Evolutionary conservation across 1,140 invertebrate genomes (phyloP).

Genomic region (Ceratina calcarata): DNA sequence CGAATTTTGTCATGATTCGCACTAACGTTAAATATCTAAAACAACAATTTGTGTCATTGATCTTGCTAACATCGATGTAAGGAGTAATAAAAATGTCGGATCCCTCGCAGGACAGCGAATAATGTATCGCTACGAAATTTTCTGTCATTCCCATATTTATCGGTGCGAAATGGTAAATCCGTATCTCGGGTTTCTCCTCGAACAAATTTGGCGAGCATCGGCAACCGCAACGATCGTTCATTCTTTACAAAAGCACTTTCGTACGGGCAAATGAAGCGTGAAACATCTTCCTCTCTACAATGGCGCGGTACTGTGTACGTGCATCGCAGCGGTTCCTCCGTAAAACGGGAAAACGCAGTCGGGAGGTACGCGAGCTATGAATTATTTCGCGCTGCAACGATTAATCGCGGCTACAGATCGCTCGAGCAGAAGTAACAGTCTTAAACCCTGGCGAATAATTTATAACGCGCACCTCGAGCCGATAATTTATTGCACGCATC

Average conservation of each 20-base stretch:
- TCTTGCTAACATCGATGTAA: no score
- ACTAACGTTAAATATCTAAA: no score
- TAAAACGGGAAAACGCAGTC: conserved; percentile 5
- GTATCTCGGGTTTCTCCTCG: conserved; percentile 32
- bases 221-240: conserved; percentile 39
- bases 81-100: background rate
- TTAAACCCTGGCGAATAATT: conserved; percentile 60
- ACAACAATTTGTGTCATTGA: no score
- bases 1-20: no score
- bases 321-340: conserved; percentile 4
- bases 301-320: background rate
- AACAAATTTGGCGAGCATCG: conserved; percentile 32
- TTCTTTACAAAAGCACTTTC: conserved; percentile 43
- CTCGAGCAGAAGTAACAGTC: conserved; percentile 60
- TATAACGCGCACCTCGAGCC: conserved; percentile 39
- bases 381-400: conserved; percentile 63
- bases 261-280: conserved; percentile 56
- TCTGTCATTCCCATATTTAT: conserved; percentile 11
- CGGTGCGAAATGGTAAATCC: background rate
- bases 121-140: background rate
- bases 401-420: conserved; percentile 62
- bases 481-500: conserved; percentile 50
- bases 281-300: conserved; percentile 53
- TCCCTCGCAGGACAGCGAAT: no score
- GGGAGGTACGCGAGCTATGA: conserved; percentile 54